Conservation (phyloP, 2,113 vertebrate genomes). For the Xiphophorus couchianus region DNA sequence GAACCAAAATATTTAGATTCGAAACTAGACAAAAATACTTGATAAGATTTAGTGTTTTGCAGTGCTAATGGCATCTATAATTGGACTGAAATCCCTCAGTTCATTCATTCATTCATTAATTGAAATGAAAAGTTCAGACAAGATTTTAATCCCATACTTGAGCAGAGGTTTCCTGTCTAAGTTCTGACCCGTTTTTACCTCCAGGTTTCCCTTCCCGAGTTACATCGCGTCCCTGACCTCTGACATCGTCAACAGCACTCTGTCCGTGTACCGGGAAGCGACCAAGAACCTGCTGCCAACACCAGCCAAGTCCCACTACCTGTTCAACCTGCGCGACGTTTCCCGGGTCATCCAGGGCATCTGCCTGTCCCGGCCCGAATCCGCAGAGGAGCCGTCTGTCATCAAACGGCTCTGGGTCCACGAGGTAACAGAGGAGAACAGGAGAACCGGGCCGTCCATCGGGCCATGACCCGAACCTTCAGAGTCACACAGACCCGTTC, state of each 20-base stretch:
- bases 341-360: conserved; percentile 92
- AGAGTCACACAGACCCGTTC: too few relatives aligned
- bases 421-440: conserved; percentile 77
- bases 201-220: conserved; percentile 85
- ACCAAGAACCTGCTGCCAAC: conserved; percentile 90
- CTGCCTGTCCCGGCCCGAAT: conserved; percentile 89
- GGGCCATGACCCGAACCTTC: too few relatives aligned
- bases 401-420: conserved; percentile 94
- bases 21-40: too few relatives aligned
- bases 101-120: too few relatives aligned
- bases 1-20: too few relatives aligned
- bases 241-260: conserved; percentile 84
- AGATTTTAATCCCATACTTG: too few relatives aligned
- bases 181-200: conserved; percentile 9
- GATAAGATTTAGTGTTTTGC: too few relatives aligned
- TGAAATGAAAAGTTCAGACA: too few relatives aligned
- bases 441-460: too few relatives aligned
- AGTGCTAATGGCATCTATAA: too few relatives aligned
- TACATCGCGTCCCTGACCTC: conserved; percentile 81
- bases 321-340: conserved; percentile 92
- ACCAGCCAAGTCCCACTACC: conserved; percentile 90
- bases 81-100: too few relatives aligned
- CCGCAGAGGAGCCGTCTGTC: conserved; percentile 73
- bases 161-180: too few relatives aligned
- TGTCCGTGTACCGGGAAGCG: conserved; percentile 87